Base-by-base conservation (phyloP, 1,140 invertebrate genomes). In the Latrodectus geometricus region DNA sequence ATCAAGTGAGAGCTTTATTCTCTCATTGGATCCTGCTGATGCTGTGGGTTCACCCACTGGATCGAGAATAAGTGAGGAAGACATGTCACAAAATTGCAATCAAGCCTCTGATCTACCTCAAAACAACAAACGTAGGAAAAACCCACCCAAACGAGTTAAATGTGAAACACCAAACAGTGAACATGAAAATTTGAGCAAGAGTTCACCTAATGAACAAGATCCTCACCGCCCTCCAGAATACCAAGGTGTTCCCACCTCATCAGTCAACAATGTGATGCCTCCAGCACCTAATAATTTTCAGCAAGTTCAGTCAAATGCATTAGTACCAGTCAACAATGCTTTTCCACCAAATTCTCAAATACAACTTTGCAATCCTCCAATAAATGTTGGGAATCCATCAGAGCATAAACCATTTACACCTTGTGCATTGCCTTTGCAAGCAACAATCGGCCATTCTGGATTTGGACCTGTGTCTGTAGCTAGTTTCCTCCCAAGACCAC, bases 351-450 rank as follows among this genome's bases (percentile, higher is more conserved):
- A 12, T 52, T 74, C 77, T n/a, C 85, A 80, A n/a, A 65, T 87
- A n/a, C 70, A 79, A 68, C 48, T 87, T 12, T 80, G 77, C 50
- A 80, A 80, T 56, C 85, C 77, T 49, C 85, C 61, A 54, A 48
- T 87, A 74, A 82, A 82, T 70, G 78, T 77, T 56, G 77, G 77
- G 15, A 87, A 87, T 68, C 79, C 86, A 8, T 75, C 78, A 50
- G 86, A 87, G 17, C 86, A 87, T 72, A 87, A 87, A 77, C 79
- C 86, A 8, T 87, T 87, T 21, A 77, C 78, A n/a, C 78, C 86
- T 17, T 87, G 79, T 72, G 77, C 79, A 12, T 54, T 82, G 66
- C 86, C 86, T 3, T 14, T 87, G 8, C 86, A 87, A 77, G 79
- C 72, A 56, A 76, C 54, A 48, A 35, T 80, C 66, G 61, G 72